These are phyloP conservation scores for Aix galericulata DNA, from an alignment of 2,113 vertebrate species.

Conservation along the genomic window DNA sequence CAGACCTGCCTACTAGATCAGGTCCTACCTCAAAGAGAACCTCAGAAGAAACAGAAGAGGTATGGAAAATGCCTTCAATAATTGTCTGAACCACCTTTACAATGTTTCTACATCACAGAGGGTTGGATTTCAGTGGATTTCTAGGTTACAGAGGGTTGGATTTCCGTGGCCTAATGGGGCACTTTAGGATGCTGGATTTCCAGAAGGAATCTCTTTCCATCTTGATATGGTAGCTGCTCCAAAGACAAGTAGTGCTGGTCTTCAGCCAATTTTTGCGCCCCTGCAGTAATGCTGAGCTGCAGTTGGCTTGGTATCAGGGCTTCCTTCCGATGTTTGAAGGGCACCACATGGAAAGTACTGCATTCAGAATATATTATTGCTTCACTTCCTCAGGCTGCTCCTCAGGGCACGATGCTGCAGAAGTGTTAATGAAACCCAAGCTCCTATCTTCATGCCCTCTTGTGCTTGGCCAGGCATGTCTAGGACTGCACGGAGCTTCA, in stretches of 20 bases:
- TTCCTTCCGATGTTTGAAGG: not conserved
- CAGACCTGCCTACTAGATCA: not conserved
- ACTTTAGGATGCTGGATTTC: not conserved
- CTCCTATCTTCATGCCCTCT: not conserved
- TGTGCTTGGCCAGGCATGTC: not conserved
- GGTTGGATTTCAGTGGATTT: not conserved
- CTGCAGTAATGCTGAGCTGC: not conserved
- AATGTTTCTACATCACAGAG: not conserved
- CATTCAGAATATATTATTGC: not conserved
- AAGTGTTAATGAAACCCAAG: not conserved
- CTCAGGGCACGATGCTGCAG: not conserved
- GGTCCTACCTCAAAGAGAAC: not conserved
- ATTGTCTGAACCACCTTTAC: not conserved
- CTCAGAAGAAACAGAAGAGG: not conserved
- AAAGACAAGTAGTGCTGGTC: not conserved
- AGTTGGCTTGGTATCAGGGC: not conserved
- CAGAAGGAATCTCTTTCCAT: not conserved
- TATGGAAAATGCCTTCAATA: not conserved
- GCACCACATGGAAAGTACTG: not conserved
- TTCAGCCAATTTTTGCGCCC: not conserved
- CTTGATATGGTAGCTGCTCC: not conserved
- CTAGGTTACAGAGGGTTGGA: not conserved
- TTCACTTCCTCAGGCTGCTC: not conserved
- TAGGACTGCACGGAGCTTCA: not conserved
- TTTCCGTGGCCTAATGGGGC: not conserved